Evolutionary conservation across 1,140 invertebrate genomes (phyloP), one percentile per base, ranked within the genome.

Genomic region (Rhopalosiphum maidis): DNA sequence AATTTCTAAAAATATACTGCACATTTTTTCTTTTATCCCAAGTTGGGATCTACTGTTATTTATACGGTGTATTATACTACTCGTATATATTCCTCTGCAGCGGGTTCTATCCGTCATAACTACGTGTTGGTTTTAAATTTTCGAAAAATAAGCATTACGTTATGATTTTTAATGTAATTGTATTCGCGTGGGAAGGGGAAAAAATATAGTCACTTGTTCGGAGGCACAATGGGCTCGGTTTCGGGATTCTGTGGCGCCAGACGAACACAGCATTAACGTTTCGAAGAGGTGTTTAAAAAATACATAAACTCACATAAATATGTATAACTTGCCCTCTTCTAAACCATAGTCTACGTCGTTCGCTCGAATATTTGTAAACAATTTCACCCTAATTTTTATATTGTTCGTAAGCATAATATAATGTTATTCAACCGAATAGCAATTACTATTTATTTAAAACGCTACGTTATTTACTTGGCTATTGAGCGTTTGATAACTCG

Each of bases 191-290:
- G 77, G 91, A 48, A 37, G 35, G 68, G 37, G 22, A 55, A 54
- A 85, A 85, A 41, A 89, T 51, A 54, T 89, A 18, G 82, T 93
- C n/a, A 37, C 43, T 92, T 51, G 90, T 92, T 77, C 22, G 18
- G 82, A 21, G 35, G 25, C 48, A 93, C 91, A 93, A 86, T 93
- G 35, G 46, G 60, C 30, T 4, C 15, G 91, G 91, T 41, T 25
- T 93, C 41, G 25, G 25, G 54, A 90, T 90, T 90, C 89, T 90
- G 91, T 85, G 91, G 91, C 91, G 91, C 91, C 91, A 93, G 91
- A 86, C 46, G 4, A 30, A 25, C 51, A n/a, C 85, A 85, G 82
- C 48, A 85, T 93, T 86, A 85, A 41, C 35, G 77, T 82, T 91
- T 48, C 91, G n/a, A 41, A 86, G 25, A 93, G 91, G 91, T 93